These are phyloP conservation scores for Nineta flava DNA, from an alignment of 2,888 invertebrate species.

Conservation along the genomic window DNA sequence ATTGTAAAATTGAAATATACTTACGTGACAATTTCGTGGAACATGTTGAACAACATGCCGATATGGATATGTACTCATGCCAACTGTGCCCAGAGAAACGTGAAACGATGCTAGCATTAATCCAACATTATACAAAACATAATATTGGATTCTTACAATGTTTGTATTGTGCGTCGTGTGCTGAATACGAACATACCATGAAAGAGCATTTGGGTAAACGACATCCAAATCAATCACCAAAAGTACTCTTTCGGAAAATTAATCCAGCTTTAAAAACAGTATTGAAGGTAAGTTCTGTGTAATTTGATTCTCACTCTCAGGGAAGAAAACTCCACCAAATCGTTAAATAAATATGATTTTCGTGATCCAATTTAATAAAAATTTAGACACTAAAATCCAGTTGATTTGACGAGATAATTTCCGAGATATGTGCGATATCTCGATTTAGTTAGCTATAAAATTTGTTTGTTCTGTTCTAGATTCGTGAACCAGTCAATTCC, in stretches of 20 bases:
- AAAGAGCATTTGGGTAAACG: constrained; percentile 29
- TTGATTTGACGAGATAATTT: too few relatives aligned
- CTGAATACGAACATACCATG: constrained; percentile 24
- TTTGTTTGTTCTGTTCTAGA: too few relatives aligned
- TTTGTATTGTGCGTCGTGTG: constrained; percentile 30
- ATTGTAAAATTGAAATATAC: constrained; percentile 8
- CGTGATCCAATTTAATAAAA: too few relatives aligned
- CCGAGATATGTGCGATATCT: too few relatives aligned
- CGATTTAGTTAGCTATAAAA: too few relatives aligned
- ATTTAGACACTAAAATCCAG: too few relatives aligned
- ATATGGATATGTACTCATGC: neutral
- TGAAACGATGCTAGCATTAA: constrained; percentile 1
- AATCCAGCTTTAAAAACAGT: constrained; percentile 8
- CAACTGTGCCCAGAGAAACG: neutral
- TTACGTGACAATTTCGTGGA: constrained; percentile 9
- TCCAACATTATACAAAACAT: constrained; percentile 28
- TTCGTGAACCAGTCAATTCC: neutral
- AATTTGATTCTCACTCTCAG: too few relatives aligned
- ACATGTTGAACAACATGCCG: constrained; percentile 8
- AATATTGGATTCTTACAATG: constrained; percentile 31
- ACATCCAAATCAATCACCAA: constrained; percentile 27
- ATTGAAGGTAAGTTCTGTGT: neutral
- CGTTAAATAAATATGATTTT: too few relatives aligned
- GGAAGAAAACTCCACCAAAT: too few relatives aligned
- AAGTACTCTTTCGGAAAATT: constrained; percentile 21